Conservation (phyloP, 2,888 invertebrate species). For the Ryuthela nishihirai region DNA sequence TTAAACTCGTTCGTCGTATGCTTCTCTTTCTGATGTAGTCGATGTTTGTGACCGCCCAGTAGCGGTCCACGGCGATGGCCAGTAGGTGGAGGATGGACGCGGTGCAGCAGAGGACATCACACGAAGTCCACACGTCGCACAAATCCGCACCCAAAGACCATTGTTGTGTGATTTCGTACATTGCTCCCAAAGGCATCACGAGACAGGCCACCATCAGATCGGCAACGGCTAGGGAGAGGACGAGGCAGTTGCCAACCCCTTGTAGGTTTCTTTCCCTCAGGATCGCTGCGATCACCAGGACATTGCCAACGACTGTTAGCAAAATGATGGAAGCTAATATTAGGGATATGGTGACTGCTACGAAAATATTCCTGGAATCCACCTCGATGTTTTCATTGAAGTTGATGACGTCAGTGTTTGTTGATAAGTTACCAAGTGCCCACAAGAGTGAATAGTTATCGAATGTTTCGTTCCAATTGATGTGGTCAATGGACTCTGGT, state of each 20-base stretch:
- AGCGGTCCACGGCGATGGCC: conserved; percentile 39
- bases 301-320: conserved; percentile 64
- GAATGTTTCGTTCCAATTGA: too few species aligned
- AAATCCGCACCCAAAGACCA: conserved; percentile 87
- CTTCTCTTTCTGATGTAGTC: conserved; percentile 86
- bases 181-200: conserved; percentile 87
- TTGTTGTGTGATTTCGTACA: conserved; percentile 82
- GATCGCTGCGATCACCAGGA: conserved; percentile 96
- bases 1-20: conserved; percentile 75
- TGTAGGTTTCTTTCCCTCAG: conserved; percentile 87
- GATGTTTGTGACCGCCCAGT: conserved; percentile 94
- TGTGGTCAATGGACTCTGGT: too few species aligned
- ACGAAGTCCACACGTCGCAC: conserved; percentile 89
- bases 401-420: too few species aligned
- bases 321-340: not conserved
- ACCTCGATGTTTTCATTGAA: too few species aligned
- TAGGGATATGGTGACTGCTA: too few species aligned
- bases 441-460: too few species aligned
- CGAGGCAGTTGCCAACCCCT: conserved; percentile 93
- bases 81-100: conserved; percentile 42
- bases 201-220: conserved; percentile 95
- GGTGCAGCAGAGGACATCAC: conserved; percentile 93
- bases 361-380: too few species aligned
- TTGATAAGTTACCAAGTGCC: too few species aligned
- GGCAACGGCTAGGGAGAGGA: conserved; percentile 92